Base-by-base conservation (phyloP, 1,140 invertebrate species). In the Achroia grisella region DNA sequence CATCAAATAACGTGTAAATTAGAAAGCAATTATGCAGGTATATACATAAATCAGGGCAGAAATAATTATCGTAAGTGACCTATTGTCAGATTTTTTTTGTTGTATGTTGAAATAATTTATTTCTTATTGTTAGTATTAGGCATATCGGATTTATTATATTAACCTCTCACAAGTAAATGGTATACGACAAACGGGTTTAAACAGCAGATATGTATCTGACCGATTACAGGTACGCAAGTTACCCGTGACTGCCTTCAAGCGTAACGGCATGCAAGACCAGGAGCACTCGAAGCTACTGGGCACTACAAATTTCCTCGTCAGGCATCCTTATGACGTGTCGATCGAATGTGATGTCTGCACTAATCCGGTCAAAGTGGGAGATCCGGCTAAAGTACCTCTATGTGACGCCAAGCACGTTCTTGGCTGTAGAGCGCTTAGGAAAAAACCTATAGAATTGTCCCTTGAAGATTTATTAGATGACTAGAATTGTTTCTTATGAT, bases 231-330 rank as follows among this genome's bases (percentile, higher is more conserved):
- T 83, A 46, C 52, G 50, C 39, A 65, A 68, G 55, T 48, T 83
- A 43, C 79, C 79, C 39, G 67, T 77, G 23, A 57, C 70, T 45
- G 77, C 79, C 33, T 83, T 83, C 62, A 83, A 79, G 56, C 71
- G 79, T 32, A 81, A 83, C 44, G 76, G 77, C 39, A 73, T 81
- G 68, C 75, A 81, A 56, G 79, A 83, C 48, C 71, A 78, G 49
- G 75, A 81, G 41, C 70, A 79, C 60, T 77, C 76, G 10, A 75
- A 67, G 43, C 29, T 63, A n/a, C 56, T 73, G 39, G 72, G 72
- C 11, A 62, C 70, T 41, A 52, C 71, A 33, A 83, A 83, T 61
- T 83, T 74, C 52, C 66, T 83, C 31, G 39, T 46, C 34, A 54
- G 76, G 52, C 67, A 57, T 44, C 71, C 72, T 10, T 65, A 66